Percentiles rank a stretch among this genome's conserved stretches.
Evolutionary conservation across 2,797 vertebrate species (phyloP).

Genomic region (Xerus rutilus): DNA sequence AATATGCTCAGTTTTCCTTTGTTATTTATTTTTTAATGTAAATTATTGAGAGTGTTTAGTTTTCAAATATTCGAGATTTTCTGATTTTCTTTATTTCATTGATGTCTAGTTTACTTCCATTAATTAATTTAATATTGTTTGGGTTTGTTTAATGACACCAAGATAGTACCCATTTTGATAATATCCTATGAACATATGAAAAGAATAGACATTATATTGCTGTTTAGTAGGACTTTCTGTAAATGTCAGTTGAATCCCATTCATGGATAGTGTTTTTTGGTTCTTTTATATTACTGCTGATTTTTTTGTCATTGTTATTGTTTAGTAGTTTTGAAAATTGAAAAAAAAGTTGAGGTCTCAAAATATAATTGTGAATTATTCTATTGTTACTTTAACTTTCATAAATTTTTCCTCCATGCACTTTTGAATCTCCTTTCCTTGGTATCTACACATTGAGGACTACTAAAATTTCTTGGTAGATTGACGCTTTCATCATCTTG

Average conservation of each 20-base stretch:
- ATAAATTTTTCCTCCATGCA: neutral
- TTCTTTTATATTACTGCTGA: neutral
- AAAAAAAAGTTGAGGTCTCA: neutral
- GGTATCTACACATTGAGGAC: neutral
- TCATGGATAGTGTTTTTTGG: neutral
- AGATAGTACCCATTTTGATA: neutral
- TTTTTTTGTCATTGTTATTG: neutral
- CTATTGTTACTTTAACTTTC: neutral
- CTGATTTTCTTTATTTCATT: neutral
- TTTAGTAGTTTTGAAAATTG: neutral
- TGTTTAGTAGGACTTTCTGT: neutral
- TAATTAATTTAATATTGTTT: conserved; percentile 1
- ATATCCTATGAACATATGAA: neutral
- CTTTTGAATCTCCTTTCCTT: neutral
- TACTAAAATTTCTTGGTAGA: neutral
- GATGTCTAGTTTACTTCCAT: neutral
- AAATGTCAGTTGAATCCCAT: neutral
- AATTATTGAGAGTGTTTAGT: neutral
- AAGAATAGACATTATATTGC: neutral
- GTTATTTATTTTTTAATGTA: neutral
- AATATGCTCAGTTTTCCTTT: neutral
- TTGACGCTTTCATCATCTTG: neutral
- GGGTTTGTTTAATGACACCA: neutral
- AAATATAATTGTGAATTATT: neutral
- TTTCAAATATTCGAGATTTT: neutral